These are phyloP conservation scores for Drosophila imparisetae DNA, from an alignment of 2,888 invertebrate genomes.

Conservation along the genomic window DNA sequence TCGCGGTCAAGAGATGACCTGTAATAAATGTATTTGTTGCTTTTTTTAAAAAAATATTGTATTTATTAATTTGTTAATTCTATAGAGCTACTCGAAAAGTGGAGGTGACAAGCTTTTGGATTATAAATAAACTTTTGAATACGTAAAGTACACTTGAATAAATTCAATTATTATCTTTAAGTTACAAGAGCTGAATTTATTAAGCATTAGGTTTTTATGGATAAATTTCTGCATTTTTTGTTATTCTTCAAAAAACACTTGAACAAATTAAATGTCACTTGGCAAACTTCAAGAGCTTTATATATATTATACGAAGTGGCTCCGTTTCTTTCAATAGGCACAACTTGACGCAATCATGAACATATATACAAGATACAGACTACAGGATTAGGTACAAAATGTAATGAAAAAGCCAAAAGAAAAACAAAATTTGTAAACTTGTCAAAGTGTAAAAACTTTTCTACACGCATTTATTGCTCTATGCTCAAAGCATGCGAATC, in stretches of 20 bases:
- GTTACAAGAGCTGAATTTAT: not conserved
- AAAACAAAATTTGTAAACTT: slow-evolving; percentile 8
- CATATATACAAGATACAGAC: not conserved
- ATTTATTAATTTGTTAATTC: not conserved
- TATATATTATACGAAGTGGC: not conserved
- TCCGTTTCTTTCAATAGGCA: not conserved
- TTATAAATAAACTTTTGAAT: not conserved
- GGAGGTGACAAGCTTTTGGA: no score
- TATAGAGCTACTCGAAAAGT: not conserved
- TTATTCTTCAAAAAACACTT: not conserved
- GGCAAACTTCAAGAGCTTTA: not conserved
- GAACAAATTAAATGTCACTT: not conserved
- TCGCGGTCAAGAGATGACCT: not conserved
- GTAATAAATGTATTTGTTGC: not conserved
- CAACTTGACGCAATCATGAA: slow-evolving; percentile 9
- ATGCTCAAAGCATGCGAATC: not conserved
- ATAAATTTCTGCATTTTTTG: not conserved
- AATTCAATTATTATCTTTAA: not conserved
- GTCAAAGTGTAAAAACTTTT: slow-evolving; percentile 26
- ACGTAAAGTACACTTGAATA: not conserved
- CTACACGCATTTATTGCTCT: slow-evolving; percentile 15
- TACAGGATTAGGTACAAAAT: not conserved
- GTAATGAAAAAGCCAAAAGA: not conserved
- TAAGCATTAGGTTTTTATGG: not conserved
- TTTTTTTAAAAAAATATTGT: not conserved